A percentile compares a stretch with the other conserved stretches of the same genome.
Evolutionary conservation across 2,113 vertebrate species (phyloP).

Genomic region (Chloropsis cyanopogon): DNA sequence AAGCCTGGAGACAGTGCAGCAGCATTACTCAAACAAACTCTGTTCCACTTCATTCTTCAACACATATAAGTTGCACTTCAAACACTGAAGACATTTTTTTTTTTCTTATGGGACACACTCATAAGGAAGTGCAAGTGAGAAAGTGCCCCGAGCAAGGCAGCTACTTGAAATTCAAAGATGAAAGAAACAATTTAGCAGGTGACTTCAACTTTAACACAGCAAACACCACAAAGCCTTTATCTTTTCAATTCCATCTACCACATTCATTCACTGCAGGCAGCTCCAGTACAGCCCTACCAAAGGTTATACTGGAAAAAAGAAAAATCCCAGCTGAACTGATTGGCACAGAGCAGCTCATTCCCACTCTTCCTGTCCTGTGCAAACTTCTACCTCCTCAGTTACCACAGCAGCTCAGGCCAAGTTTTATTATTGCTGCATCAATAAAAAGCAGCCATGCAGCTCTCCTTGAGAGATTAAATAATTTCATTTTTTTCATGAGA

Average conservation of each 20-base stretch:
- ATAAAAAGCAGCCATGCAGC: neutral
- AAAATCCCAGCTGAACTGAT: neutral
- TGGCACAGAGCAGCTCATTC: neutral
- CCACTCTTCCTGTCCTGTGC: neutral
- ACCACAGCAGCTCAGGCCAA: neutral
- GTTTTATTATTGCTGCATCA: neutral
- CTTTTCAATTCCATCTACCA: neutral
- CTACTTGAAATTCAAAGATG: neutral
- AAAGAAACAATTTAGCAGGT: neutral
- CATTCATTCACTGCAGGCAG: neutral
- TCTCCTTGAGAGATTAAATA: neutral
- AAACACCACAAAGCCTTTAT: neutral
- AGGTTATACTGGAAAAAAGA: neutral
- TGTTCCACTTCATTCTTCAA: neutral
- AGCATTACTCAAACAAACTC: neutral
- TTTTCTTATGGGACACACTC: neutral
- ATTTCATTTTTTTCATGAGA: neutral
- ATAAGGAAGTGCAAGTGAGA: slow-evolving; percentile 1
- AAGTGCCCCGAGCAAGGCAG: neutral
- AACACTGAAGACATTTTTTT: neutral
- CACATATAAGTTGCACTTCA: neutral
- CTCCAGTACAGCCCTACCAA: neutral
- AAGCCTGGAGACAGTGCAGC: neutral
- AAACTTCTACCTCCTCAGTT: neutral
- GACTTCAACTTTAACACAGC: neutral